Percentiles rank a stretch among this genome's conserved stretches.
Evolutionary conservation across 2,888 invertebrate genomes (phyloP).

Genomic region (Bembecia ichneumoniformis): DNA sequence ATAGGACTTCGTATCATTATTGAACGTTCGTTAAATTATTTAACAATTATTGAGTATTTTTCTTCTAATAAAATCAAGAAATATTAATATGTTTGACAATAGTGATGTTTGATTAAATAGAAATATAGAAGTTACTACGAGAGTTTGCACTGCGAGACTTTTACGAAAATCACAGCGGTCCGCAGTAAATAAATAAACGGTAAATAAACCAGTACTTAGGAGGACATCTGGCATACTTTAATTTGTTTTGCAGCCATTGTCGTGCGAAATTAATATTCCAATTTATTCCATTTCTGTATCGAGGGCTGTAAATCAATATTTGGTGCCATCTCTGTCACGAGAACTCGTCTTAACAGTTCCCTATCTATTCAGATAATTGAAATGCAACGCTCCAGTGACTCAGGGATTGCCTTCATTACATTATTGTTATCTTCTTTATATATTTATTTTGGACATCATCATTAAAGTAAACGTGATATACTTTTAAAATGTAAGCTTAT

Average conservation of each 20-base stretch:
- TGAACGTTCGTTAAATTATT: no score
- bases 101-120: no score
- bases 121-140: no score
- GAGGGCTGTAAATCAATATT: slow-evolving; percentile 65
- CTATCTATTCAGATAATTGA: slow-evolving; percentile 30
- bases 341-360: slow-evolving; percentile 26
- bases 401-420: background rate
- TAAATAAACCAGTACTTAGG: slow-evolving; percentile 47
- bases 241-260: slow-evolving; percentile 67
- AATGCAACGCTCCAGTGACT: slow-evolving; percentile 35
- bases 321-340: slow-evolving; percentile 41
- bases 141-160: no score
- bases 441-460: no score
- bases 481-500: no score
- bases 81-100: no score
- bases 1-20: no score
- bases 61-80: no score
- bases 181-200: slow-evolving; percentile 31
- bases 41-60: no score
- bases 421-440: background rate
- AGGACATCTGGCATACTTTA: slow-evolving; percentile 68
- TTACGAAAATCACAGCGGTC: no score
- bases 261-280: slow-evolving; percentile 71
- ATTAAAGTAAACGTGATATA: no score
- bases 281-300: slow-evolving; percentile 69